These are phyloP conservation scores for Sebastes reedi DNA, from an alignment of 2,797 vertebrate genomes.

Conservation along the genomic window DNA sequence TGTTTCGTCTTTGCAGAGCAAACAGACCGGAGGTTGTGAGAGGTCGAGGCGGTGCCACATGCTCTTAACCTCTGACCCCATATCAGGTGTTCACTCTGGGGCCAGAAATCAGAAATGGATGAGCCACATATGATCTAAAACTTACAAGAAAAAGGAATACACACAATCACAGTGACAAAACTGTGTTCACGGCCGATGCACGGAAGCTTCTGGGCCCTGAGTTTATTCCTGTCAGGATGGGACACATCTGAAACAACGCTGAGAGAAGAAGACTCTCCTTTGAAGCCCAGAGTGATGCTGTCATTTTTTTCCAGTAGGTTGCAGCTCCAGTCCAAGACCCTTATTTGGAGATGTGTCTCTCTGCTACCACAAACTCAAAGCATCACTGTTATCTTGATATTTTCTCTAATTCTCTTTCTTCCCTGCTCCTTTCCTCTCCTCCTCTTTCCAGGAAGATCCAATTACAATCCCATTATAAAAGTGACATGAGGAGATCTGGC, in stretches of 20 bases:
- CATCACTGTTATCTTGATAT: neutral
- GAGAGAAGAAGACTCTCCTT: neutral
- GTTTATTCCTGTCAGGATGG: neutral
- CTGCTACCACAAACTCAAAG: neutral
- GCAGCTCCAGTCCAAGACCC: neutral
- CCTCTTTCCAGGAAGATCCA: conserved; percentile 35
- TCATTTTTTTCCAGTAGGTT: neutral
- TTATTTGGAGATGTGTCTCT: neutral
- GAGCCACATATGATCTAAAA: neutral
- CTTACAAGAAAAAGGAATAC: neutral
- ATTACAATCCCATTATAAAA: conserved; percentile 53
- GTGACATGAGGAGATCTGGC: conserved; percentile 34
- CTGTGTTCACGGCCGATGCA: neutral
- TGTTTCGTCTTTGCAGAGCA: conserved; percentile 20
- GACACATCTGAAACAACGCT: neutral
- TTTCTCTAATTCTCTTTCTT: neutral
- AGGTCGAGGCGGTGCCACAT: neutral
- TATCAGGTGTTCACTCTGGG: neutral
- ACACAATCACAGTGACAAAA: neutral
- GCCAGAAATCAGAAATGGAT: conserved; percentile 11
- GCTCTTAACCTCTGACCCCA: conserved; percentile 3
- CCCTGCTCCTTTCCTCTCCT: neutral
- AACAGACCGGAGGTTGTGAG: neutral
- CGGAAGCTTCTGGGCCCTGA: neutral
- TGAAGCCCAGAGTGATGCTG: neutral